phyloP scores from a whole-genome alignment of 2,888 invertebrate species.

The Drosophila neutralis region DNA sequence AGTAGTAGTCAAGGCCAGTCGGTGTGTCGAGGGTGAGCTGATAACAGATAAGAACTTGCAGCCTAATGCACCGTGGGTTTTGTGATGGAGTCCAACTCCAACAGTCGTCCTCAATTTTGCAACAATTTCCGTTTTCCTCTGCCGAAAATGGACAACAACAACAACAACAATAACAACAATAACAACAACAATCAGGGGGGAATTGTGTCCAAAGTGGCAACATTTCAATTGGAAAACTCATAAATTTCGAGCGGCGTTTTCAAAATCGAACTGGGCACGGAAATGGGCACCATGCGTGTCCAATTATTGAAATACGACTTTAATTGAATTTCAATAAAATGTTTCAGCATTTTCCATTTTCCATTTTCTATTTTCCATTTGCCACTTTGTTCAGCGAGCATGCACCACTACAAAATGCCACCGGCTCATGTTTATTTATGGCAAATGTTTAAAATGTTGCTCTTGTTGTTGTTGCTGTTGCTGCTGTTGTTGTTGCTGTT shows the following conservation, averaged over 20 bases:
- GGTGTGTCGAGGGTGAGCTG: conserved; percentile 32
- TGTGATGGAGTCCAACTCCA: conserved; percentile 34
- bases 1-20: conserved; percentile 40
- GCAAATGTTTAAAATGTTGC: conserved; percentile 63
- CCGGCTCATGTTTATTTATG: conserved; percentile 77
- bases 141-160: conserved; percentile 44
- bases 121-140: conserved; percentile 74
- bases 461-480: not conserved
- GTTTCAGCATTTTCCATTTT: conserved; percentile 66
- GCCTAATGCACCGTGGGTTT: conserved; percentile 70
- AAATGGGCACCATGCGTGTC: conserved; percentile 83
- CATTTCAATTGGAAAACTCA: conserved; percentile 81
- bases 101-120: conserved; percentile 56
- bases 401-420: conserved; percentile 33
- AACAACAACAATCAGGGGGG: conserved; percentile 6
- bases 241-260: conserved; percentile 74
- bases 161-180: conserved; percentile 12
- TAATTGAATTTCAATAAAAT: conserved; percentile 83
- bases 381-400: conserved; percentile 24
- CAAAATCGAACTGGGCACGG: conserved; percentile 70
- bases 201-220: conserved; percentile 66
- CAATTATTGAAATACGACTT: conserved; percentile 84
- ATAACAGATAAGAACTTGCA: conserved; percentile 73
- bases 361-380: conserved; percentile 44
- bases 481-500: not conserved